Base-by-base conservation (phyloP, 2,797 vertebrate species). In the Pangasius krempfi region DNA sequence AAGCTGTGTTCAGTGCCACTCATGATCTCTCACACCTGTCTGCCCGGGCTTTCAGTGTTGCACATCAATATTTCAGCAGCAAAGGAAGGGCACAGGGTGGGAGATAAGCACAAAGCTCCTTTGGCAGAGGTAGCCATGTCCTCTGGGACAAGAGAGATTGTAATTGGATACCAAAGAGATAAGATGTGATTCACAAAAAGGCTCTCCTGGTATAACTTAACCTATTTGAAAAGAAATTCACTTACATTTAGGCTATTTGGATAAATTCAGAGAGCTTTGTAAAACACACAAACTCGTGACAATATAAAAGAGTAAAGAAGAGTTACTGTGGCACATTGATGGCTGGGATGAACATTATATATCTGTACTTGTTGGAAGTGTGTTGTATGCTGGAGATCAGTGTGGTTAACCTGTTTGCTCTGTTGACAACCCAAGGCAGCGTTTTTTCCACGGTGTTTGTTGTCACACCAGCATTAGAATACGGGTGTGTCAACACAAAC, bases 401-500 rank as follows among this genome's bases (percentile, higher is more conserved):
- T 85, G 47, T 73, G 84, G 83, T 54, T 91, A 90, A 90, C 91
- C 66, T 80, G 82, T 88, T 86, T 92, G 64, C 90, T 91, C 84
- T 89, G 89, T 91, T 90, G 90, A 88, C 90, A 88, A 86, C 87
- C 89, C 85, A 88, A 91, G 90, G 90, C 91, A 89, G 52, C 72
- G 52, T 88, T 90, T 88, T 84, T 89, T 88, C 91, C 89, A 30
- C 30, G 90, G 92, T 92, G 91, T 86, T 84, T 90, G 92, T 92
- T 93, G 91, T 92, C 40, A 79, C 88, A 90, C 91, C 85, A 89
- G 66, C 91, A 92, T 89, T 86, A 89, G 84, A 86, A 88, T 93
- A 80, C 66, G 87, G 87, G 92, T 90, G 76, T 87, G 76, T 89
- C 91, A 89, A 90, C 47, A 25, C 86, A 90, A 91, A 88, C 86